Evolutionary conservation across 1,140 invertebrate species (phyloP).

Genomic region (Drosophila repletoides): DNA sequence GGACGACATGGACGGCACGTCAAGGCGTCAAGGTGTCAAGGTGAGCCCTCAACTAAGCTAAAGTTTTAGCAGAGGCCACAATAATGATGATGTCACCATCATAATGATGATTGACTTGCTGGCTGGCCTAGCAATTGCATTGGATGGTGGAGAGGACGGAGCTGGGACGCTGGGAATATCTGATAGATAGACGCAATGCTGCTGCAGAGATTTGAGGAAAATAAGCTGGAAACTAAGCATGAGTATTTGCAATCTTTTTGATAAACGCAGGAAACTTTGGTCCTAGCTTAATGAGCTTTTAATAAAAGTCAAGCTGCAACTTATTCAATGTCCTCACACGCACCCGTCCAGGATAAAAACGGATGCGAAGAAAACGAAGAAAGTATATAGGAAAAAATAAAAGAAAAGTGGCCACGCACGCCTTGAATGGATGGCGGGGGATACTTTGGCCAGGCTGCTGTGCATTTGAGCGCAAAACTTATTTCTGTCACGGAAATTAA

Average conservation of each 20-base stretch:
- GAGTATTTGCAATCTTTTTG: slow-evolving; percentile 19
- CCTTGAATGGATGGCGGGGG: background rate
- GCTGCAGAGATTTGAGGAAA: slow-evolving; percentile 2
- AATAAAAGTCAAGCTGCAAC: slow-evolving; percentile 72
- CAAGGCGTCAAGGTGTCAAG: background rate
- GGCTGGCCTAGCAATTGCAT: no score
- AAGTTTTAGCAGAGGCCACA: no score
- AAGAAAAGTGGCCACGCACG: slow-evolving; percentile 55
- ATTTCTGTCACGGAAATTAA: slow-evolving; percentile 81
- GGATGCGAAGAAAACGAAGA: slow-evolving; percentile 17
- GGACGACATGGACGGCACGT: slow-evolving; percentile 7
- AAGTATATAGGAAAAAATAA: slow-evolving; percentile 6
- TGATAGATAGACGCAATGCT: slow-evolving; percentile 9
- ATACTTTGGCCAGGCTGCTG: slow-evolving; percentile 28
- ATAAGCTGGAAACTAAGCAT: background rate
- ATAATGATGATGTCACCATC: slow-evolving; percentile 8
- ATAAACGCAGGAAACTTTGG: slow-evolving; percentile 56
- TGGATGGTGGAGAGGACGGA: background rate
- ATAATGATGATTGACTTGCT: slow-evolving; percentile 7
- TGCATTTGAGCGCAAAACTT: slow-evolving; percentile 81
- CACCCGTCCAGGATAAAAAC: slow-evolving; percentile 30
- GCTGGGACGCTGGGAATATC: no score
- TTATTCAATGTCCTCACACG: slow-evolving; percentile 18
- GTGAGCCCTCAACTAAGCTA: no score
- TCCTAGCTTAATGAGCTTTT: slow-evolving; percentile 73